Evolutionary conservation across 2,113 vertebrate species (phyloP).

Genomic region (Calyptomena viridis): DNA sequence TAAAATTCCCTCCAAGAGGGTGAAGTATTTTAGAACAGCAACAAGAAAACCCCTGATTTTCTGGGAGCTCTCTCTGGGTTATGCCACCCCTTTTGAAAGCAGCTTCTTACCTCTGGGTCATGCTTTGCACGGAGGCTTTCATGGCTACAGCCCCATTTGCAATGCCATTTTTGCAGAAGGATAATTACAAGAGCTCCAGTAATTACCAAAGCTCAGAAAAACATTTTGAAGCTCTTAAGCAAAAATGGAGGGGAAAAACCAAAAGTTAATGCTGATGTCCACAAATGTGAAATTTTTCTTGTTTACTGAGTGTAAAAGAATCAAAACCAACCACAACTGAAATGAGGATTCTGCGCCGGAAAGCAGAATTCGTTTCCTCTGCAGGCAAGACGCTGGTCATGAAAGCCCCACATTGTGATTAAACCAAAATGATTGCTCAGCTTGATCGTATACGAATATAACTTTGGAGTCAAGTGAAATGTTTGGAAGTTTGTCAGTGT

Average conservation of each 20-base stretch:
- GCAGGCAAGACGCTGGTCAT: slow-evolving; percentile 41
- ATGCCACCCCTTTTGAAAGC: slow-evolving; percentile 60
- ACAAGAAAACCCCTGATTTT: slow-evolving; percentile 8
- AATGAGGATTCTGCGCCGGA: background rate
- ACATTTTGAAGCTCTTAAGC: background rate
- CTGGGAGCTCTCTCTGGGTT: slow-evolving; percentile 14
- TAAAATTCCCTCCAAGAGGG: background rate
- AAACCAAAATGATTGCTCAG: slow-evolving; percentile 41
- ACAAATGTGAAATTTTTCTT: background rate
- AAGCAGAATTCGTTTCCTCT: background rate
- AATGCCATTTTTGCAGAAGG: slow-evolving; percentile 34
- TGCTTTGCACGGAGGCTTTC: slow-evolving; percentile 68
- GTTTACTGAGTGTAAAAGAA: background rate
- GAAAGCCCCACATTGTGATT: slow-evolving; percentile 58
- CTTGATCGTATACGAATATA: background rate
- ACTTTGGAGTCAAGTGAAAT: slow-evolving; percentile 38
- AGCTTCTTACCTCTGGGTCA: slow-evolving; percentile 48
- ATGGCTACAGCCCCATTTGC: slow-evolving; percentile 46
- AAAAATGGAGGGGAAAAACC: background rate
- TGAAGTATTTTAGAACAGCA: background rate
- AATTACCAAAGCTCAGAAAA: background rate
- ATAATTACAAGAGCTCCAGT: slow-evolving; percentile 10
- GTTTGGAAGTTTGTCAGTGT: slow-evolving; percentile 51
- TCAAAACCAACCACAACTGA: background rate
- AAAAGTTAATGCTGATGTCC: background rate